A percentile compares a stretch with the other conserved stretches of the same genome.
These are phyloP conservation scores for Ceramica pisi DNA, from an alignment of 2,888 invertebrate genomes.

Conservation along the genomic window DNA sequence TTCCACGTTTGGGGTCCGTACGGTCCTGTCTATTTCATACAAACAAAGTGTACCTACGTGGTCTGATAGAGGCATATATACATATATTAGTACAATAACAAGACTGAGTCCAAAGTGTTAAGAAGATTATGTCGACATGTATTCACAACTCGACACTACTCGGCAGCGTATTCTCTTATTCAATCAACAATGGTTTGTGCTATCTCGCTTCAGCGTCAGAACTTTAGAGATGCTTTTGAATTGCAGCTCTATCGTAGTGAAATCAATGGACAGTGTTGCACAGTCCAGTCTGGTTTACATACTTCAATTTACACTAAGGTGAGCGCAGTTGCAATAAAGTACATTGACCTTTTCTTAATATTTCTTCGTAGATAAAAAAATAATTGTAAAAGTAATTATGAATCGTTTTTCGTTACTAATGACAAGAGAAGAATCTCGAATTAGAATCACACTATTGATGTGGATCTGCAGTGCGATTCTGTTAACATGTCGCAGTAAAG, in stretches of 20 bases:
- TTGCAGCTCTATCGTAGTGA: neutral
- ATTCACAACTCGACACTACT: constrained; percentile 42
- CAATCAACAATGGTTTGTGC: constrained; percentile 44
- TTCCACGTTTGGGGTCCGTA: neutral
- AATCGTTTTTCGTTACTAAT: too few relatives aligned
- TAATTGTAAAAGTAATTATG: too few relatives aligned
- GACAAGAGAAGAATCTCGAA: too few relatives aligned
- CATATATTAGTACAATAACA: neutral
- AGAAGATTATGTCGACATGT: constrained; percentile 26
- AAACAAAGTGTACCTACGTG: neutral
- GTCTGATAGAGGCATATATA: neutral
- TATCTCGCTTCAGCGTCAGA: constrained; percentile 30
- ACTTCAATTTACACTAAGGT: neutral
- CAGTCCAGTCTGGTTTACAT: neutral
- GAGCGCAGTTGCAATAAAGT: too few relatives aligned
- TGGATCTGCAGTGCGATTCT: too few relatives aligned
- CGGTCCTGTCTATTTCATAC: neutral
- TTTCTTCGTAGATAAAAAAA: too few relatives aligned
- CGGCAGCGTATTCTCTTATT: constrained; percentile 33
- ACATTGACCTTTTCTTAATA: too few relatives aligned
- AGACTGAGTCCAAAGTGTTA: constrained; percentile 6
- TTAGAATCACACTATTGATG: too few relatives aligned
- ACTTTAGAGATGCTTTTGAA: constrained; percentile 33
- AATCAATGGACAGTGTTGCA: neutral
- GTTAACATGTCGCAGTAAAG: too few relatives aligned